These are phyloP conservation scores for Pocillopora damicornis DNA, from an alignment of 64 coral and sea anemone species.

Conservation along the genomic window DNA sequence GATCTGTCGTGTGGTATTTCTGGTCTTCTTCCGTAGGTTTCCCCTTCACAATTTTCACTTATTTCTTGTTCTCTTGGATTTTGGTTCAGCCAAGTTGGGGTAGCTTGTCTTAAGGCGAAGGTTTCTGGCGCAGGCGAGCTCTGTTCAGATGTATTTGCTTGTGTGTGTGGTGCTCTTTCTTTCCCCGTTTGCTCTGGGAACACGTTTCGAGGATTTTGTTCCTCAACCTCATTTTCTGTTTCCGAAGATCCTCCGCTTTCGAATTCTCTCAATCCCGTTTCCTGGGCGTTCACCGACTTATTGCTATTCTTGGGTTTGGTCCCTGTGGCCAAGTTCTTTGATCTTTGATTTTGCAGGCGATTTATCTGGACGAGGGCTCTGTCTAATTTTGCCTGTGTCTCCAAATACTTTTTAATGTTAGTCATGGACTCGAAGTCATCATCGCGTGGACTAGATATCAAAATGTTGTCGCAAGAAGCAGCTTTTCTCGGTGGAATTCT, in stretches of 20 bases:
- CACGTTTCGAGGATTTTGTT: neutral
- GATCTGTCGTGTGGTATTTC: neutral
- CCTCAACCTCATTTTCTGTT: neutral
- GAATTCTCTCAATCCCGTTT: neutral
- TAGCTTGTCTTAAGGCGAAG: neutral
- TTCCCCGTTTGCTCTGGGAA: neutral
- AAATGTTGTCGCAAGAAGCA: neutral
- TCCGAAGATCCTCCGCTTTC: neutral
- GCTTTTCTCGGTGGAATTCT: neutral
- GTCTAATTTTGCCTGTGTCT: neutral
- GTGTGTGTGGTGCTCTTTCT: neutral
- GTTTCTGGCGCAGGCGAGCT: neutral
- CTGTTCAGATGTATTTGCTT: neutral
- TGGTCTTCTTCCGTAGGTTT: neutral
- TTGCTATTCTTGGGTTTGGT: neutral
- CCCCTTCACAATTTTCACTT: neutral
- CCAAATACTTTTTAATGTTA: slow-evolving; percentile 19
- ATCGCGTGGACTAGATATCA: slow-evolving; percentile 23
- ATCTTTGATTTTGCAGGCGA: neutral
- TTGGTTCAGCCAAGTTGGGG: neutral
- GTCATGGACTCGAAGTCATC: slow-evolving; percentile 18
- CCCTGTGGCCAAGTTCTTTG: neutral
- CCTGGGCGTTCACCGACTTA: neutral
- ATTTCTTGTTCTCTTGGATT: neutral
- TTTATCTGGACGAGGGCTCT: slow-evolving; percentile 2